Conservation (phyloP, 2,888 invertebrate genomes). For the Unio delphinus region DNA sequence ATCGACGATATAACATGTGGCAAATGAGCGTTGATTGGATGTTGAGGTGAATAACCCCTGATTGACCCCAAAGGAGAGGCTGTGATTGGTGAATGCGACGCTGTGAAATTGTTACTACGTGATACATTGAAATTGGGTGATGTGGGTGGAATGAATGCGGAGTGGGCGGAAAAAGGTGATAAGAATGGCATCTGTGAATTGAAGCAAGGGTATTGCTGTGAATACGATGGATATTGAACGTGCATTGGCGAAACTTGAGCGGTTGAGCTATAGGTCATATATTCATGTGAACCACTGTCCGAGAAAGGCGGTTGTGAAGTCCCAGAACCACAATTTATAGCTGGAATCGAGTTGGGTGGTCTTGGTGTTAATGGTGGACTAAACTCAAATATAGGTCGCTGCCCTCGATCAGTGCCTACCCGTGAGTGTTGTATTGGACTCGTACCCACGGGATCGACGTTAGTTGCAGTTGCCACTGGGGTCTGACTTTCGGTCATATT, state of each 20-base stretch:
- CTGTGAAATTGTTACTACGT: constrained; percentile 34
- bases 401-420: constrained; percentile 11
- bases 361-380: constrained; percentile 32
- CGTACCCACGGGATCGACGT: constrained; percentile 20
- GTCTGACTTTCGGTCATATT: constrained; percentile 12
- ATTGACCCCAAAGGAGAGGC: constrained; percentile 19
- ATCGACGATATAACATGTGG: constrained; percentile 17
- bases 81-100: constrained; percentile 33
- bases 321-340: constrained; percentile 25
- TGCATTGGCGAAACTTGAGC: constrained; percentile 41
- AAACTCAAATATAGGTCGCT: constrained; percentile 33
- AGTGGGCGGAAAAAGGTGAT: constrained; percentile 48
- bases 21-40: constrained; percentile 15
- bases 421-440: constrained; percentile 8
- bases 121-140: constrained; percentile 33
- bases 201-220: constrained; percentile 21
- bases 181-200: constrained; percentile 40
- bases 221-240: constrained; percentile 30
- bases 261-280: constrained; percentile 26
- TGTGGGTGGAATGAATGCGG: constrained; percentile 32
- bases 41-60: constrained; percentile 22
- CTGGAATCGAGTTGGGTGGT: constrained; percentile 28
- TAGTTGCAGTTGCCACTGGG: constrained; percentile 32
- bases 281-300: constrained; percentile 30
- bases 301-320: constrained; percentile 24